Conservation (phyloP, 2,797 vertebrate species). For the Sorex maritimensis region DNA sequence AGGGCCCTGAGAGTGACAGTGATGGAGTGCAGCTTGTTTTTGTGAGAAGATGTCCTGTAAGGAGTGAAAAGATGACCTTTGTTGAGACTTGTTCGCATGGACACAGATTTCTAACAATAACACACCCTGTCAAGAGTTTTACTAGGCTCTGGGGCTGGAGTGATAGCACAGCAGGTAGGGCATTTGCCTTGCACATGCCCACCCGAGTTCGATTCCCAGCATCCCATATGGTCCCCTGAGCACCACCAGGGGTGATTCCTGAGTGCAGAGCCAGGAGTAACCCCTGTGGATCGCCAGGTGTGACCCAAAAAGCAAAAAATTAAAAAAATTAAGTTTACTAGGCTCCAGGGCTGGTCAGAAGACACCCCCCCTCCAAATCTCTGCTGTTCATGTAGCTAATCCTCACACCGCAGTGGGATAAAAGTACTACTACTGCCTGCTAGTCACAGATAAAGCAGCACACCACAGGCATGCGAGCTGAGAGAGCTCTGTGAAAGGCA, state of each 20-base stretch:
- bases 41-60: constrained; percentile 5
- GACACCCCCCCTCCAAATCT: neutral
- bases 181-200: no score
- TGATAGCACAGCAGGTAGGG: no score
- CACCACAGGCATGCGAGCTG: neutral
- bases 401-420: neutral
- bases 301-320: no score
- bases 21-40: neutral
- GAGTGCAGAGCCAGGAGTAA: no score
- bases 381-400: constrained; percentile 21
- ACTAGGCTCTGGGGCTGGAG: neutral
- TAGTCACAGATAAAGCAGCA: neutral
- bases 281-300: no score
- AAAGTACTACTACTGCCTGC: neutral
- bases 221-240: no score
- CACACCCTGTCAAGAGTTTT: constrained; percentile 42
- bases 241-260: no score
- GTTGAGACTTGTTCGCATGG: constrained; percentile 20
- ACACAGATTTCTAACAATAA: constrained; percentile 36
- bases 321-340: constrained; percentile 7
- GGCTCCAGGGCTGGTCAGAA: constrained; percentile 18
- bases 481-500: neutral
- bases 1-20: no score
- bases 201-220: no score
- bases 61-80: constrained; percentile 13